A percentile compares a stretch with the other conserved stretches of the same genome.
Conservation (phyloP, 2,797 vertebrate species). For the Botia kubotai region DNA sequence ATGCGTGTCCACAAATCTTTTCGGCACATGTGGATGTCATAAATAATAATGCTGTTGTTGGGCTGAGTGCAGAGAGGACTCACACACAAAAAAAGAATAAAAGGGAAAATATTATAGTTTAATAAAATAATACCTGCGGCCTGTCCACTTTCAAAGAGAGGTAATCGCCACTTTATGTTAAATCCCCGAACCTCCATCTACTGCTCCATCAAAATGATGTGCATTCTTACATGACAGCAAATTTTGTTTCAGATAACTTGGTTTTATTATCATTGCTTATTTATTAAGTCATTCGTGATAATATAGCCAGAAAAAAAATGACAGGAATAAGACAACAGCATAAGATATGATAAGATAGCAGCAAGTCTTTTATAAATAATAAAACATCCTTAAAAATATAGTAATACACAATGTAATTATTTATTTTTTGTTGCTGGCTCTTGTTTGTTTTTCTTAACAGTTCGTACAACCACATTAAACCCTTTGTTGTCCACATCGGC, state of each 20-base stretch:
- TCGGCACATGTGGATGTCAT: conserved; percentile 68
- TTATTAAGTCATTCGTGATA: neutral
- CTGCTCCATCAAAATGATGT: neutral
- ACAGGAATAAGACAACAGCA: neutral
- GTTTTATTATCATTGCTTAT: conserved; percentile 8
- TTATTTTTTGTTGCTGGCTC: neutral
- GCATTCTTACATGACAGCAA: neutral
- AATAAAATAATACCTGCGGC: conserved; percentile 12
- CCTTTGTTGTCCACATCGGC: too few species aligned
- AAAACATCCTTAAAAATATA: too few species aligned
- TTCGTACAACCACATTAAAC: neutral
- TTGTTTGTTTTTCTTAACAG: neutral
- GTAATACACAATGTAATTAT: too few species aligned
- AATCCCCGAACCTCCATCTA: neutral
- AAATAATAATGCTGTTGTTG: conserved; percentile 65
- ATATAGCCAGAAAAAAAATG: neutral
- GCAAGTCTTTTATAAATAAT: neutral
- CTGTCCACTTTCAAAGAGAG: conserved; percentile 19
- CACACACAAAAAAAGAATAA: conserved; percentile 48
- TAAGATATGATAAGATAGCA: neutral
- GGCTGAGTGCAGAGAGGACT: conserved; percentile 59
- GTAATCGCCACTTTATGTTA: conserved; percentile 28
- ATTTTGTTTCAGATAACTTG: neutral
- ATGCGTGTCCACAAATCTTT: conserved; percentile 61
- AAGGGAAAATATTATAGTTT: conserved; percentile 1